Conservation (phyloP, 2,797 vertebrate species). For the Chrosomus eos region DNA sequence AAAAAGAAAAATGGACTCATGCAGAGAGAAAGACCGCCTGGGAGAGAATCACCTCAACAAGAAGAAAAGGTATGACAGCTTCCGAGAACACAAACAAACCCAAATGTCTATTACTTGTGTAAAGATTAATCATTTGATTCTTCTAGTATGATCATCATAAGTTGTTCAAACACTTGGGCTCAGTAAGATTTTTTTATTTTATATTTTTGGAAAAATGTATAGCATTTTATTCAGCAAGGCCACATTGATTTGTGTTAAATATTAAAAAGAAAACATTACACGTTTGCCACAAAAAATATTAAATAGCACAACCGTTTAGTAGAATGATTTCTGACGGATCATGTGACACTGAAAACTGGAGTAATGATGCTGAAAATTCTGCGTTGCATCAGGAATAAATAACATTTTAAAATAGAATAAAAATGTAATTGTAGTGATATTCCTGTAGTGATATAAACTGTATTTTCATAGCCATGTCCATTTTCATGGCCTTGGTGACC, state of each 20-base stretch:
- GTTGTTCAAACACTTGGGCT: background rate
- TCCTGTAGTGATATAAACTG: no score
- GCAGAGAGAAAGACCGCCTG: constrained; percentile 77
- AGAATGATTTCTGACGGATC: background rate
- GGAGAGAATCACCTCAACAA: constrained; percentile 77
- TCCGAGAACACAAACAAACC: background rate
- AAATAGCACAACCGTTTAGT: background rate
- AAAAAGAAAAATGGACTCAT: constrained; percentile 78
- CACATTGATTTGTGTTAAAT: no score
- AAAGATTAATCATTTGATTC: background rate
- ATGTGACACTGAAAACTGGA: background rate
- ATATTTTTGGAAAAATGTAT: no score
- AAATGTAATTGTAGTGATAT: no score
- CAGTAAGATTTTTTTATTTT: background rate
- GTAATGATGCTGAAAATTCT: background rate
- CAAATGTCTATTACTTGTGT: background rate
- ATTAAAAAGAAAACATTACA: no score
- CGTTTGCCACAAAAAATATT: background rate
- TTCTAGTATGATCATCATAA: background rate
- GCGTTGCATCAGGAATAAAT: background rate
- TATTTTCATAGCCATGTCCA: no score
- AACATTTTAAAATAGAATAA: no score
- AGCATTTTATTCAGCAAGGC: background rate
- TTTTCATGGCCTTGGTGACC: background rate
- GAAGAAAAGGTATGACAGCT: constrained; percentile 63